These are phyloP conservation scores for Rhinopithecus roxellana DNA, from an alignment of 2,113 vertebrate species.

Conservation along the genomic window DNA sequence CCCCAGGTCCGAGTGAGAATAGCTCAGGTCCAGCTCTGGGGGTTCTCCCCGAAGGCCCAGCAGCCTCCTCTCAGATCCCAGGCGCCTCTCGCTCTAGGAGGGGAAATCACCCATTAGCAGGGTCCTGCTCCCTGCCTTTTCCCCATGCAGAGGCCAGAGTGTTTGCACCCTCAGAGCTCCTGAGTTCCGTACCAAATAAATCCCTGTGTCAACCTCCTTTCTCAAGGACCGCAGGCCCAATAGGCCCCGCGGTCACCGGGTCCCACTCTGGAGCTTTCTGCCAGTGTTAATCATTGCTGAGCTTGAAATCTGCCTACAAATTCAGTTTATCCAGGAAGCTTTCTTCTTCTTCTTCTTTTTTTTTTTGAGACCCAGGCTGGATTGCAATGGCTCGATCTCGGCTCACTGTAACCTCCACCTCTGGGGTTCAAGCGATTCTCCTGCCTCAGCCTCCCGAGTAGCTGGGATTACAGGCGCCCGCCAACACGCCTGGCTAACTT, in stretches of 20 bases:
- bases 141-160: not conserved
- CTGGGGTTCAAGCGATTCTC: no score
- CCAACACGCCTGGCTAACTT: no score
- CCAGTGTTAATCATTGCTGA: rapidly evolving
- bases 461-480: no score
- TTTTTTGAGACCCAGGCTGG: no score
- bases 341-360: not conserved
- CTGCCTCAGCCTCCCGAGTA: no score
- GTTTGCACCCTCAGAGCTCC: not conserved
- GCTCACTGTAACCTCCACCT: no score
- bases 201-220: not conserved
- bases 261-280: not conserved
- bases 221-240: not conserved
- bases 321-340: not conserved
- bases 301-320: not conserved
- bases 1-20: conserved; percentile 81
- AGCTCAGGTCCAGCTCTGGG: conserved; percentile 79
- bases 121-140: not conserved
- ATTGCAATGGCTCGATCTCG: no score
- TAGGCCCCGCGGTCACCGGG: rapidly evolving
- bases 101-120: not conserved
- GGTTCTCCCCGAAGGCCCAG: conserved; percentile 77
- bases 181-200: not conserved
- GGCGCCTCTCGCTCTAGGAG: conserved; percentile 70
- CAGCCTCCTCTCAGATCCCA: conserved; percentile 77